Evolutionary conservation across 2,888 invertebrate species (phyloP), one percentile per base, ranked within the genome.

Genomic region (Asteroscopus sphinx): DNA sequence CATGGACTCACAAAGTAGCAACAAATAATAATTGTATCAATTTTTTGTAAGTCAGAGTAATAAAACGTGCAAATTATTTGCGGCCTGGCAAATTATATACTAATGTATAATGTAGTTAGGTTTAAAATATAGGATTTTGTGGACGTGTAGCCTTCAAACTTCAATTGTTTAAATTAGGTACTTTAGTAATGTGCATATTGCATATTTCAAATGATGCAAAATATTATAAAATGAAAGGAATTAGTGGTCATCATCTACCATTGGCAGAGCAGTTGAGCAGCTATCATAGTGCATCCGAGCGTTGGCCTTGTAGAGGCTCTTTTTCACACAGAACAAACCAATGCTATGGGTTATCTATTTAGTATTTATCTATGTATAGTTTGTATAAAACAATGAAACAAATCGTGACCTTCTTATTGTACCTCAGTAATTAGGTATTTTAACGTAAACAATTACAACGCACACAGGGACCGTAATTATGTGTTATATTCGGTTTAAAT

Each of bases 311-410:
- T 58, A 54, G 78, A 74, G 76, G 66, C 70, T 73, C 67, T 79
- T 79, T 79, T 82, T 82, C 83, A 79, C 82, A 82, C 81, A 81
- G 73, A 71, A 79, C 71, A 71, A 75, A 73, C 79, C 76, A 79
- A 77, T 78, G 78, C 59, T 78, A 73, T 72, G 69, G 62, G 72
- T 77, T 76, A 78, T 80, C 80, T 81, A 78, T 75, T 72, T 64
- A 71, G 70, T 76, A 78, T 77, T 71, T 76, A 73, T 72, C 70
- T 79, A 69, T 66, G 76, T 76, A 73, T 77, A 76, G 75, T 68
- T 75, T 58, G 81, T 73, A 76, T 81, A 83, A 82, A 85, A 92
- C 91, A 91, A 91, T 91, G 87, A 86, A 90, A 83, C 82, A 82
- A 82, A 84, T 83, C 80, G 74, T 81, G 89, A 82, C 91, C 91